phyloP scores from a whole-genome alignment of 2,113 vertebrate species.

The Gnathonemus echidnorhynchus region DNA sequence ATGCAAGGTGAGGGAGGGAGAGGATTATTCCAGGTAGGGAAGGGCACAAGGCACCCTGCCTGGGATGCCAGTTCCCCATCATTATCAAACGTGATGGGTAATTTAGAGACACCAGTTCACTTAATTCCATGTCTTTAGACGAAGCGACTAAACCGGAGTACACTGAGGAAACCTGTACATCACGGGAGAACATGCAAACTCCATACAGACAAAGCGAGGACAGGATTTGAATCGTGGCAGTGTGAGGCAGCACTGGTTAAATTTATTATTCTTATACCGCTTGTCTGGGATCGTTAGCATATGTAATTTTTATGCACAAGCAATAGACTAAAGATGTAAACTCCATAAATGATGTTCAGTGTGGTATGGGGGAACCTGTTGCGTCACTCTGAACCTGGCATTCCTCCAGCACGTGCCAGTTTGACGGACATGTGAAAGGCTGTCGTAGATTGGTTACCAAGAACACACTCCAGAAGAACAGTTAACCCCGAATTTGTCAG shows the following conservation, averaged over 20 bases:
- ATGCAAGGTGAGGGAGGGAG: background rate
- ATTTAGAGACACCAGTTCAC: background rate
- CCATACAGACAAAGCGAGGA: background rate
- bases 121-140: background rate
- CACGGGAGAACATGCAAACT: background rate
- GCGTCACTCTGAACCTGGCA: background rate
- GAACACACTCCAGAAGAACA: background rate
- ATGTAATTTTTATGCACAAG: background rate
- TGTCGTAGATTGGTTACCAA: background rate
- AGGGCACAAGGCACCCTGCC: background rate
- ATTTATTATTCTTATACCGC: background rate
- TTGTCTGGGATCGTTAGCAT: background rate
- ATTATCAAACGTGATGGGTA: background rate
- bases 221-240: background rate
- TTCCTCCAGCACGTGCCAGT: background rate
- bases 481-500: background rate
- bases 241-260: background rate
- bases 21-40: background rate
- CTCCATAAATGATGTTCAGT: background rate
- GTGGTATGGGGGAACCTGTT: background rate
- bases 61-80: background rate
- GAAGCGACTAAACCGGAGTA: background rate
- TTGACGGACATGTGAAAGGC: background rate
- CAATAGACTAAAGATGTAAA: background rate
- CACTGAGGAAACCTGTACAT: background rate